These are phyloP conservation scores for Drosophila austrosaltans DNA, from an alignment of 2,888 invertebrate genomes.

Conservation along the genomic window DNA sequence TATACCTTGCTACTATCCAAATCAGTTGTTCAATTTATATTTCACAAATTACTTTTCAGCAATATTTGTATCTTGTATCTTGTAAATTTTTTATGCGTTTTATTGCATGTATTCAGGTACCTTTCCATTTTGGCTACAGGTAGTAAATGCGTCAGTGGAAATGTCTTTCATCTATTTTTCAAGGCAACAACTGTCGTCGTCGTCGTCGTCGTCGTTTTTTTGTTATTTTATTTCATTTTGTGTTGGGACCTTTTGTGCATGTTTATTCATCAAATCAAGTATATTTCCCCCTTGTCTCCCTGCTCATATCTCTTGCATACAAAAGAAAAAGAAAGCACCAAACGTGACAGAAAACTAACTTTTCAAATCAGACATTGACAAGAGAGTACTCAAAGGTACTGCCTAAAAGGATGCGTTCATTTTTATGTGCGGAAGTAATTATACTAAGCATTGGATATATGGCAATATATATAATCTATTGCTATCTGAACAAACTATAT, in stretches of 20 bases:
- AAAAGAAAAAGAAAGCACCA: neutral
- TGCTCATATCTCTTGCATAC: conserved; percentile 10
- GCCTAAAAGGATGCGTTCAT: neutral
- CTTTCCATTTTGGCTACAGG: neutral
- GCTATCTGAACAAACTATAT: too few species aligned
- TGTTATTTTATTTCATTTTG: conserved; percentile 1
- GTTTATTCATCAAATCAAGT: conserved; percentile 14
- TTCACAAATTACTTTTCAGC: neutral
- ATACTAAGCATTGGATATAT: neutral
- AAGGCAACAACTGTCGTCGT: conserved; percentile 1
- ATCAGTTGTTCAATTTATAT: too few species aligned
- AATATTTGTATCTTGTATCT: neutral
- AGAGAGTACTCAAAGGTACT: neutral
- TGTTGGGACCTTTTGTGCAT: conserved; percentile 10
- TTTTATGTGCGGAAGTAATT: neutral
- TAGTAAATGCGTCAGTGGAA: conserved; percentile 2
- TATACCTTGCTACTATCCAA: too few species aligned
- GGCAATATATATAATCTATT: too few species aligned
- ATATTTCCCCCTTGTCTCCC: conserved; percentile 1
- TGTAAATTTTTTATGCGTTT: neutral
- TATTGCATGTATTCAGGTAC: neutral
- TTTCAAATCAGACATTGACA: neutral
- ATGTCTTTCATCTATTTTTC: conserved; percentile 17
- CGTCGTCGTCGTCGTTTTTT: neutral
- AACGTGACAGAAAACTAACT: conserved; percentile 2